phyloP scores from a whole-genome alignment of 2,797 vertebrate genomes.

The Eutrigla gurnardus region DNA sequence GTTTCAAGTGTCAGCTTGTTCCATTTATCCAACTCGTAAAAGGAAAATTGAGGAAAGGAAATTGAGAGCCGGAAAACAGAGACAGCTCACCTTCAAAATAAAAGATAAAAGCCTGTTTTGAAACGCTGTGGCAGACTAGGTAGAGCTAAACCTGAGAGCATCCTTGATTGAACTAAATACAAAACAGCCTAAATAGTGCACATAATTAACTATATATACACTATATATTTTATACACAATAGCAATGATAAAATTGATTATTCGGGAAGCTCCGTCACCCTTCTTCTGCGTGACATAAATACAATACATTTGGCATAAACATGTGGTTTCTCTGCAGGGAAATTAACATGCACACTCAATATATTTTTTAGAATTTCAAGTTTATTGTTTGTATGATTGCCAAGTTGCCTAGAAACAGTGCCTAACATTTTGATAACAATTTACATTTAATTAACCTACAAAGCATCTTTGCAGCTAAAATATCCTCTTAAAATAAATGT shows the following conservation, averaged over 20 bases:
- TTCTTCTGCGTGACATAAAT: neutral
- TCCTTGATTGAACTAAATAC: neutral
- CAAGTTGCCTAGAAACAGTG: constrained; percentile 32
- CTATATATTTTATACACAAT: neutral
- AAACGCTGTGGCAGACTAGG: too few species aligned
- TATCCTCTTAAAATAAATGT: constrained; percentile 6
- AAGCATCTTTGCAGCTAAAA: constrained; percentile 11
- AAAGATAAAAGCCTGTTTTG: too few species aligned
- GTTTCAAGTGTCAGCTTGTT: too few species aligned
- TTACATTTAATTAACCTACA: constrained; percentile 1
- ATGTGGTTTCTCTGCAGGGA: neutral
- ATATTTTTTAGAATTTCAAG: constrained; percentile 7
- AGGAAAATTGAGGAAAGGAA: too few species aligned
- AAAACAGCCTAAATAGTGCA: neutral
- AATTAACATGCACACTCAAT: constrained; percentile 10
- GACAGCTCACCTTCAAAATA: too few species aligned
- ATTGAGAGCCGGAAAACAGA: too few species aligned
- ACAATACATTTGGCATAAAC: neutral
- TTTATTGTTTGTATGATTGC: constrained; percentile 59
- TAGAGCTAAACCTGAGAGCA: too few species aligned
- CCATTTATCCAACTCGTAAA: too few species aligned
- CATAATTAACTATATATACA: neutral
- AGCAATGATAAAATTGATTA: neutral
- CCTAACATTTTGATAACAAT: constrained; percentile 14
- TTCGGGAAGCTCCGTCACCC: neutral